Conservation (phyloP, 2,888 invertebrate species). For the Drosophila robusta region DNA sequence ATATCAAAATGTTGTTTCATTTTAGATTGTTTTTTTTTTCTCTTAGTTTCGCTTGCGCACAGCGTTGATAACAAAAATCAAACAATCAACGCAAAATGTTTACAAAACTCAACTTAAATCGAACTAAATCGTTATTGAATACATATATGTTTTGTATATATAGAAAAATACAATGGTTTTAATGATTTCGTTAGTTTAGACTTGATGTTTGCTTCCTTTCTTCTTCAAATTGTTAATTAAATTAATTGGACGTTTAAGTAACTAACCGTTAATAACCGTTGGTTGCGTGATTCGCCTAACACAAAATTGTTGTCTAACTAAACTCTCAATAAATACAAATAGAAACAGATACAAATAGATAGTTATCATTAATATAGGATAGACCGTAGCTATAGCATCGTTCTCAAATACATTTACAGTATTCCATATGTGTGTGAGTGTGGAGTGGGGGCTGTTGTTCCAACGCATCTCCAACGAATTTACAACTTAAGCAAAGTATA, state of each 20-base stretch:
- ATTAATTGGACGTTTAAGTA: conserved; percentile 84
- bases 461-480: conserved; percentile 51
- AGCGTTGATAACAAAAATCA: conserved; percentile 72
- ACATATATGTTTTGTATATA: conserved; percentile 38
- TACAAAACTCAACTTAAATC: conserved; percentile 58
- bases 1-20: conserved; percentile 31
- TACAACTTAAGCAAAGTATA: conserved; percentile 87
- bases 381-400: conserved; percentile 54
- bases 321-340: conserved; percentile 77
- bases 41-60: conserved; percentile 66
- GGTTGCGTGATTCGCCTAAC: conserved; percentile 42
- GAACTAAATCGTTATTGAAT: conserved; percentile 43
- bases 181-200: conserved; percentile 34
- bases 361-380: conserved; percentile 55
- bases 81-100: conserved; percentile 62
- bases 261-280: conserved; percentile 82
- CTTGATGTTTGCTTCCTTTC: conserved; percentile 20
- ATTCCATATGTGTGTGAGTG: conserved; percentile 19
- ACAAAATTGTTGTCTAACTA: conserved; percentile 71
- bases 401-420: conserved; percentile 46
- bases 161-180: conserved; percentile 61
- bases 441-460: conserved; percentile 2
- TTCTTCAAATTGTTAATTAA: conserved; percentile 68
- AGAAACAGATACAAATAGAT: conserved; percentile 68
- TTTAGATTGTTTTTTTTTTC: conserved; percentile 18